Base-by-base conservation (phyloP, 2,797 vertebrate species). In the Poeciliopsis presidionis region DNA sequence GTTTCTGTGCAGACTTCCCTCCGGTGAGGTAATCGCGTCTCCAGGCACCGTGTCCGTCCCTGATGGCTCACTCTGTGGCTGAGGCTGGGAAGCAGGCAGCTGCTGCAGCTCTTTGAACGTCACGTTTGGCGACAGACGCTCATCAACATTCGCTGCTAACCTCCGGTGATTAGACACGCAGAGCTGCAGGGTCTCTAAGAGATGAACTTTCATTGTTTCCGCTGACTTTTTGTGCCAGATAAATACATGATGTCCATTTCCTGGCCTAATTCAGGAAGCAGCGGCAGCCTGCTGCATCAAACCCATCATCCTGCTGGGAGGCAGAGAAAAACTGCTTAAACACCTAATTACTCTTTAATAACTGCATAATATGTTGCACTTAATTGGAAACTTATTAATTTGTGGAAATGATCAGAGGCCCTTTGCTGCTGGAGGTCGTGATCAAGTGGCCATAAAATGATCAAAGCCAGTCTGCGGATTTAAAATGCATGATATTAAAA, bases 131-230 rank as follows among this genome's bases (percentile, higher is more conserved):
- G 63, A 33, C 67, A 59, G 84, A 74, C 45, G 82, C 76, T 88
- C 87, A 91, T 92, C 88, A 87, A 82, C 84, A 84, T 80, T 88
- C 81, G 81, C 77, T 69, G 87, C 12, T 87, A 85, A 89, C 83
- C 73, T 76, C 53, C 46, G 46, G 75, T 86, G 83, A 88, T 91
- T 81, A 91, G 73, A 76, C 75, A 45, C 13, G 11, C 57, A 85
- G 57, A 46, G 75, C 81, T 81, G 82, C 84, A 76, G 81, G 77
- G 79, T 77, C 43, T 13, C 30, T 41, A 74, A 82, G 63, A 88
- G 46, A 80, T 45, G 39, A 85, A 83, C 78, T 75, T 79, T 41
- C 55, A 73, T 71, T 79, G 74, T 77, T 81, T 41, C 45, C 47
- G 63, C 77, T 77, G 33, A 73, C 59, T 41, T 72, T 57, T 74